Conservation (phyloP, 1,140 invertebrate species). For the Marisa cornuarietis region DNA sequence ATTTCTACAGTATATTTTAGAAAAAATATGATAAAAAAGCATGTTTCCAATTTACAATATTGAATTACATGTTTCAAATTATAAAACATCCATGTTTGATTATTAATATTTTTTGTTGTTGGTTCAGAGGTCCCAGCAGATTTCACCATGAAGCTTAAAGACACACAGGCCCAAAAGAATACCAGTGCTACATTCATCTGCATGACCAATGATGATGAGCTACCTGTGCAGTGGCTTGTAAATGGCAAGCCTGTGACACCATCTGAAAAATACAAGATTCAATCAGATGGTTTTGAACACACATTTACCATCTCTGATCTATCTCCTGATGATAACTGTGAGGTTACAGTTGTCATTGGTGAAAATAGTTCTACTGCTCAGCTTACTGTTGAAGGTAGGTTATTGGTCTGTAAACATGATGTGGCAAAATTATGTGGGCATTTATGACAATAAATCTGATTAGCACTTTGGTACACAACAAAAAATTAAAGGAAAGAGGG, state of each 20-base stretch:
- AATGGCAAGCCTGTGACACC: constrained; percentile 52
- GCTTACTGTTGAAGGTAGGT: constrained; percentile 56
- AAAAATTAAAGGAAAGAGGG: too few relatives aligned
- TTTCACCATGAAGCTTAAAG: constrained; percentile 56
- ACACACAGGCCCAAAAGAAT: constrained; percentile 51
- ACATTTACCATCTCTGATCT: constrained; percentile 54
- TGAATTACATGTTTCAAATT: not conserved
- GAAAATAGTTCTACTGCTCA: constrained; percentile 55
- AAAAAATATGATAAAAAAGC: not conserved
- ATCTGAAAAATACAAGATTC: constrained; percentile 71
- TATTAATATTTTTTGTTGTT: constrained; percentile 2
- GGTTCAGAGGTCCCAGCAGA: constrained; percentile 56
- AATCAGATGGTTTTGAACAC: constrained; percentile 50
- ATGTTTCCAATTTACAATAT: not conserved
- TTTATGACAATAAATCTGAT: too few relatives aligned
- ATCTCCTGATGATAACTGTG: constrained; percentile 49
- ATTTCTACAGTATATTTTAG: not conserved
- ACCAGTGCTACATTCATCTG: constrained; percentile 57
- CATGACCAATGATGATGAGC: constrained; percentile 58
- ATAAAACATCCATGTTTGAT: not conserved
- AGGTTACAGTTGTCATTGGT: constrained; percentile 55
- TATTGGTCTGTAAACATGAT: not conserved
- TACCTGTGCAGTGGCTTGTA: constrained; percentile 57
- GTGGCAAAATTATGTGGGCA: not conserved
- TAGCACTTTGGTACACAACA: too few relatives aligned